Evolutionary conservation across 2,797 vertebrate species (phyloP), one percentile per base, ranked within the genome.

Genomic region (Denticeps clupeoides): DNA sequence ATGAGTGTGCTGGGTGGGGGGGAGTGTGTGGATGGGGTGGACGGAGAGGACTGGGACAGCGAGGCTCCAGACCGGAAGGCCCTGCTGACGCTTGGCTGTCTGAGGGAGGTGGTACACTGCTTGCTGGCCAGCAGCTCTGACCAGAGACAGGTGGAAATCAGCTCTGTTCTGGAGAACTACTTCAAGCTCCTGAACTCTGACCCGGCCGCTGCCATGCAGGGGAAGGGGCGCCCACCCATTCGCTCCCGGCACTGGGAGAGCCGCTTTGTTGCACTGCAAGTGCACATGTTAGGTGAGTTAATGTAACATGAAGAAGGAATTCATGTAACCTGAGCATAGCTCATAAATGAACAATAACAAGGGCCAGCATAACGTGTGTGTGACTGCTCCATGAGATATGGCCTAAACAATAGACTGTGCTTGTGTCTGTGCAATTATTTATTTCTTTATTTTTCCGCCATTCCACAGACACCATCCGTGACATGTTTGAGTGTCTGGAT

Each of bases 101-200:
- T 98, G 68, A 87, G 89, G 3, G 90, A 94, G 77, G 91, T 98
- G 61, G 89, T 98, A 15, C 92, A 91, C 60, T 82, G 90, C 40
- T 89, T 98, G 42, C 82, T 98, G 47, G 86, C 79, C 45, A 90
- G 92, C 70, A 97, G 92, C 73, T 96, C 93, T 0, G 93, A 98
- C 70, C 91, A 97, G 69, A 87, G 94, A 53, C 94, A 97, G 49
- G 94, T 98, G 45, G 94, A 98, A 69, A 97, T 94, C 0, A 85
- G 85, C 60, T 87, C 87, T 1, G 81, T 98, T 67, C 49, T 98
- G 59, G 94, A 97, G 71, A 91, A 90, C 72, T 98, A 96, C 74
- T 98, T 98, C 72, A 98, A 97, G 70, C 70, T 97, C 67, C 87
- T 98, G 21, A 97, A 98, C 79, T 97, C 90, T 0, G 91, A 98